These are phyloP conservation scores for Platycercus adscitus DNA, from an alignment of 2,113 vertebrate genomes.

Conservation along the genomic window DNA sequence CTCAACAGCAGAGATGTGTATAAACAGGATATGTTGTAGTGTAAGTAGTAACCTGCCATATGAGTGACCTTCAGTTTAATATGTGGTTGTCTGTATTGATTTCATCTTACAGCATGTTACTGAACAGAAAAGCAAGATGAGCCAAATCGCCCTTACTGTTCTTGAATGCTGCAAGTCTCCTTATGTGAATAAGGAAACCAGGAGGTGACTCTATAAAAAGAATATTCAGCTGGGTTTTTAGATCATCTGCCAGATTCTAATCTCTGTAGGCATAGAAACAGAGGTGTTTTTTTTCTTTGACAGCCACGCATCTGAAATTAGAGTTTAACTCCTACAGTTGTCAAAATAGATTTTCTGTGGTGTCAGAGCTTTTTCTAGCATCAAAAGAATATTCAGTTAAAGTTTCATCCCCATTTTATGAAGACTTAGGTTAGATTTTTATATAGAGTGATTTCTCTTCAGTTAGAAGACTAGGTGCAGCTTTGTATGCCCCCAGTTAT, in stretches of 20 bases:
- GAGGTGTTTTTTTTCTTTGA: constrained; percentile 11
- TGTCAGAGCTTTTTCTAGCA: constrained; percentile 53
- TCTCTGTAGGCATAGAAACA: constrained; percentile 64
- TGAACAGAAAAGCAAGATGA: constrained; percentile 35
- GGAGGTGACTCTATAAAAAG: constrained; percentile 61
- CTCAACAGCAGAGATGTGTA: neutral
- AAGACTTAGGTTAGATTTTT: constrained; percentile 9
- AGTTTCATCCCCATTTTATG: neutral
- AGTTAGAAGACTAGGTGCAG: neutral
- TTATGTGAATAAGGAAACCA: constrained; percentile 4
- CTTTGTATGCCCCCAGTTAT: neutral
- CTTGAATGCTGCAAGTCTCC: constrained; percentile 24
- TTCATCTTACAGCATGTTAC: constrained; percentile 30
- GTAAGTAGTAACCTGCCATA: neutral
- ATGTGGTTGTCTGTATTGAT: constrained; percentile 26
- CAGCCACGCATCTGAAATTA: constrained; percentile 62
- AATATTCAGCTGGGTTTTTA: constrained; percentile 60
- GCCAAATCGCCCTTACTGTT: constrained; percentile 33
- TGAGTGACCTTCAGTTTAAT: constrained; percentile 53
- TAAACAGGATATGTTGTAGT: neutral
- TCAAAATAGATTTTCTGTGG: constrained; percentile 69
- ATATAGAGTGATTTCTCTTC: neutral
- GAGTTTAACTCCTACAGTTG: constrained; percentile 68
- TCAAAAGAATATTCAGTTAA: constrained; percentile 48
- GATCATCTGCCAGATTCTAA: constrained; percentile 64